These are phyloP conservation scores for Vandiemenella viatica DNA, from an alignment of 2,888 invertebrate genomes.

Conservation along the genomic window DNA sequence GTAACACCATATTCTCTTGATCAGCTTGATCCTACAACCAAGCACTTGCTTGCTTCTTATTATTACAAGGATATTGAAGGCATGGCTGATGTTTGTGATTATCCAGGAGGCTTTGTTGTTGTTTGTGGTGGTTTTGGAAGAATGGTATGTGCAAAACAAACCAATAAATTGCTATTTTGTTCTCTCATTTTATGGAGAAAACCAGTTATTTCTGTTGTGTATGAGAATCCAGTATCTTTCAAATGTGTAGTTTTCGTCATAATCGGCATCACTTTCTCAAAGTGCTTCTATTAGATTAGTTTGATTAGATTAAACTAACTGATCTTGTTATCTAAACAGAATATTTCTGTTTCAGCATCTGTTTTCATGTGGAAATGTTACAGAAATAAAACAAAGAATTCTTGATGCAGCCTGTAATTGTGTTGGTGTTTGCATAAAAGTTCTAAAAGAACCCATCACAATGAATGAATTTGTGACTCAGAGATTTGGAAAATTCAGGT, in stretches of 20 bases:
- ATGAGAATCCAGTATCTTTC: too few relatives aligned
- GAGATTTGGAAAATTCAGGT: slow-evolving; percentile 87
- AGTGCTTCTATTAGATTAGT: too few relatives aligned
- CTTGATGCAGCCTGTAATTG: slow-evolving; percentile 66
- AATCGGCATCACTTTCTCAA: too few relatives aligned
- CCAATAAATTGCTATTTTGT: background rate
- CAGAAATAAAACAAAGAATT: slow-evolving; percentile 75
- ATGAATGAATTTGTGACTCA: slow-evolving; percentile 75
- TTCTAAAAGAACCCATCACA: slow-evolving; percentile 66
- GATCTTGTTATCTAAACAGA: too few relatives aligned
- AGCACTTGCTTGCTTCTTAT: slow-evolving; percentile 66
- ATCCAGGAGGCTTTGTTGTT: slow-evolving; percentile 83
- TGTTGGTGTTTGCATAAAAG: slow-evolving; percentile 70
- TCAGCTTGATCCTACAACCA: slow-evolving; percentile 78
- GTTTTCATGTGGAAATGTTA: slow-evolving; percentile 72
- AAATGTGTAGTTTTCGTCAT: too few relatives aligned
- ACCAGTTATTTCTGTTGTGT: background rate
- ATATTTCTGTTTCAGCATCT: slow-evolving; percentile 50
- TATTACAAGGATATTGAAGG: slow-evolving; percentile 75
- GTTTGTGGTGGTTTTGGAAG: slow-evolving; percentile 84
- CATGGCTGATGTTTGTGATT: slow-evolving; percentile 66
- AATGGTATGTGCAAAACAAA: slow-evolving; percentile 33
- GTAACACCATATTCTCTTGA: slow-evolving; percentile 85
- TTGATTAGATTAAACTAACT: too few relatives aligned
- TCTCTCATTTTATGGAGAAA: background rate